These are phyloP conservation scores for Hyalella azteca DNA, from an alignment of 2,888 invertebrate genomes.

Conservation along the genomic window DNA sequence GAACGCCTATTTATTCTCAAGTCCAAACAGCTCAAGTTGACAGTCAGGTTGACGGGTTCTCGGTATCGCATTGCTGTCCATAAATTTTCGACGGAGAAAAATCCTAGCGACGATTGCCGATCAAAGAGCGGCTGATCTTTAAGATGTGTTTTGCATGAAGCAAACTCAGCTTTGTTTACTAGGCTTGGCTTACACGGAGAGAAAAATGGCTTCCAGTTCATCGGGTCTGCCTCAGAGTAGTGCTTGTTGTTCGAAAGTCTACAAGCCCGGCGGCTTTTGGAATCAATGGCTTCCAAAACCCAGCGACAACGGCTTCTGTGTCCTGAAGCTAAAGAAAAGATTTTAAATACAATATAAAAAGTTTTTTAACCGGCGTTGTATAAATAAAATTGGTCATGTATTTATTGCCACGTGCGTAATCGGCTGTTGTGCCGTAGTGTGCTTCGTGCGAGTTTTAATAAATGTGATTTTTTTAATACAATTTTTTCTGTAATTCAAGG, in stretches of 20 bases:
- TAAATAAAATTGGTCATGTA: too few species aligned
- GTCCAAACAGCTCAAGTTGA: conserved; percentile 25
- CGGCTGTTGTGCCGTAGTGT: too few species aligned
- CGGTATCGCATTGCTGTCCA: conserved; percentile 25
- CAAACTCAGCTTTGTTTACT: neutral
- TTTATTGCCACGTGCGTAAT: too few species aligned
- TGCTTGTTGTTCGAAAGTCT: neutral
- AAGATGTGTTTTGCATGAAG: conserved; percentile 8
- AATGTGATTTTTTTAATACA: too few species aligned
- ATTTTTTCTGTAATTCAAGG: too few species aligned
- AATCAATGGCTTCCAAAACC: too few species aligned
- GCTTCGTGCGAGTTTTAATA: too few species aligned
- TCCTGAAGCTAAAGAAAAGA: too few species aligned
- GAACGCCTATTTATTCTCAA: conserved; percentile 32
- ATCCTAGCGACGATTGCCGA: conserved; percentile 20
- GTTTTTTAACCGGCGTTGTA: too few species aligned
- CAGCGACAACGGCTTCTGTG: too few species aligned
- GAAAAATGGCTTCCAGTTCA: neutral
- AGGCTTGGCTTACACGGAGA: neutral
- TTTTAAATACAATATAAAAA: too few species aligned
- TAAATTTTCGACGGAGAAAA: neutral
- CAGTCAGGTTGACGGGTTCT: conserved; percentile 27
- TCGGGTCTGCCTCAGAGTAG: neutral
- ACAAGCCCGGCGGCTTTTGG: neutral
- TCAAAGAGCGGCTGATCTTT: conserved; percentile 21